Percentiles rank a stretch among this genome's conserved stretches.
Evolutionary conservation across 2,888 invertebrate genomes (phyloP).

Genomic region (Luffia ferchaultella): DNA sequence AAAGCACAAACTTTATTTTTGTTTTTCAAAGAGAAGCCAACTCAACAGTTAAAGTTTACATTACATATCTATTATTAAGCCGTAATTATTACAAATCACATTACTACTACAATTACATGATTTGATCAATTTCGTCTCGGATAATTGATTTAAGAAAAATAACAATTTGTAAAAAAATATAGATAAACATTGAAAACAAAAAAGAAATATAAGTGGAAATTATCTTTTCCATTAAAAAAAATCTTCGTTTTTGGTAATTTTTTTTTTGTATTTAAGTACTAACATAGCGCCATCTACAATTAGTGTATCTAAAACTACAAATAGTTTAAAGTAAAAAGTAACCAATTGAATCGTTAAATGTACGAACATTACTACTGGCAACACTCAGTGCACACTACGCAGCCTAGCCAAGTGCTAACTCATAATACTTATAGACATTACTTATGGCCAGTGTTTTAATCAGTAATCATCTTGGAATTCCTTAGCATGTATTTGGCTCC

Average conservation of each 20-base stretch:
- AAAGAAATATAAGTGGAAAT: conserved; percentile 16
- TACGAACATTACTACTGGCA: neutral
- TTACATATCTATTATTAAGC: too few species aligned
- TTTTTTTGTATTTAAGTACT: conserved; percentile 48
- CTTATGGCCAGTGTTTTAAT: too few species aligned
- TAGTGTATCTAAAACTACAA: neutral
- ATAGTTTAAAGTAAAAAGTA: neutral
- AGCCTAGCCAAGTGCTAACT: neutral
- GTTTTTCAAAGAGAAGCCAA: too few species aligned
- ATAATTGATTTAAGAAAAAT: too few species aligned
- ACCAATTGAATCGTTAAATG: neutral
- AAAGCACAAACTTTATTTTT: too few species aligned
- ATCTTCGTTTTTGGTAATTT: conserved; percentile 50
- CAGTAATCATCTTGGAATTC: too few species aligned
- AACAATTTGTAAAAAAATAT: neutral
- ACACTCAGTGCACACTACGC: neutral
- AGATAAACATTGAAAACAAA: conserved; percentile 26
- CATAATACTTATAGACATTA: neutral
- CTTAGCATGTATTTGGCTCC: too few species aligned
- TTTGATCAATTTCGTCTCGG: too few species aligned
- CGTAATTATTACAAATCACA: too few species aligned
- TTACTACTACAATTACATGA: too few species aligned
- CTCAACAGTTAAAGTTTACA: too few species aligned
- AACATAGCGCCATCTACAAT: conserved; percentile 32
- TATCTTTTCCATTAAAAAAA: conserved; percentile 39